Evolutionary conservation across 2,797 vertebrate species (phyloP).

Genomic region (Salmo trutta): DNA sequence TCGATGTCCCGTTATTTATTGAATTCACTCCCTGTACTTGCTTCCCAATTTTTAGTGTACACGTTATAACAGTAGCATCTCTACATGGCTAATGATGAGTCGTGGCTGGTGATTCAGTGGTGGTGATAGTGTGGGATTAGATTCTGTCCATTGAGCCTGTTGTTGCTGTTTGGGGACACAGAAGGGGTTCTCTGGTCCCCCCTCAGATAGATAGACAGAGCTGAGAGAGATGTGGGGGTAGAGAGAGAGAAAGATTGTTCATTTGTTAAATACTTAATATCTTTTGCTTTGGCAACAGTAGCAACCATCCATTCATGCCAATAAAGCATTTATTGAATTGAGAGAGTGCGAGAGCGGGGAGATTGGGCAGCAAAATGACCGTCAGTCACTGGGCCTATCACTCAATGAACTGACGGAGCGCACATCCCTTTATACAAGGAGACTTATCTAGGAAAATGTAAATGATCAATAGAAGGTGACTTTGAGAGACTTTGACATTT

Average conservation of each 20-base stretch:
- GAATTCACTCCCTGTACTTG: too few species aligned
- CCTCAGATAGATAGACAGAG: conserved; percentile 60
- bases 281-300: too few species aligned
- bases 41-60: too few species aligned
- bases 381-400: conserved; percentile 54
- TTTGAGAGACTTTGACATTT: too few species aligned
- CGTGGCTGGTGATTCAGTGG: conserved; percentile 66
- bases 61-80: conserved; percentile 13
- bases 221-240: conserved; percentile 65
- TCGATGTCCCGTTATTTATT: too few species aligned
- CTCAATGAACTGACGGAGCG: not conserved
- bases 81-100: conserved; percentile 57
- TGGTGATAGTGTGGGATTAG: conserved; percentile 75
- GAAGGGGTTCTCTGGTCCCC: conserved; percentile 36
- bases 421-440: conserved; percentile 61
- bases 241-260: too few species aligned
- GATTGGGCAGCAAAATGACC: conserved; percentile 58
- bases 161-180: conserved; percentile 59
- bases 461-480: conserved; percentile 69
- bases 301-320: too few species aligned
- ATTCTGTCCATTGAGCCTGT: conserved; percentile 76
- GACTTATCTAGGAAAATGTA: conserved; percentile 59
- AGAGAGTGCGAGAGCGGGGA: conserved; percentile 25
- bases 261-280: too few species aligned
- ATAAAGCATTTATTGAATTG: too few species aligned